A percentile compares a stretch with the other conserved stretches of the same genome.
Conservation (phyloP, 2,113 vertebrate species). For the Phaethon lepturus region DNA sequence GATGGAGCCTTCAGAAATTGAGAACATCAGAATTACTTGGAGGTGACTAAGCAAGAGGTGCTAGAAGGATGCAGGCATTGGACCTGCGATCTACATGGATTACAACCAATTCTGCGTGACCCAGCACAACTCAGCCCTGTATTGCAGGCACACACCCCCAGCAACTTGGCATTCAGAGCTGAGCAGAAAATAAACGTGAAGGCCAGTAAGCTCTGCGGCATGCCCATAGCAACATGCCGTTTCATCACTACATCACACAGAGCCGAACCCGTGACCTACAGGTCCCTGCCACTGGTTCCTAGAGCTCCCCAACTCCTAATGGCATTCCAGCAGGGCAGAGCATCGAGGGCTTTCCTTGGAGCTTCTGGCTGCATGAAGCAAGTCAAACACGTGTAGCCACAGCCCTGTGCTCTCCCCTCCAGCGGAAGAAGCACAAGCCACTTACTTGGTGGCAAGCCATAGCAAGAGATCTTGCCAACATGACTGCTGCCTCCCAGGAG, state of each 20-base stretch:
- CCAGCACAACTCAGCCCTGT: not conserved
- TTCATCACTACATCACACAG: not conserved
- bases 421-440: not conserved
- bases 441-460: not conserved
- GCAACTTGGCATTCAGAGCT: not conserved
- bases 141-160: not conserved
- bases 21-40: not conserved
- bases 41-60: not conserved
- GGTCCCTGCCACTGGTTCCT: not conserved
- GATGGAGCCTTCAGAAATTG: not conserved
- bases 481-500: not conserved
- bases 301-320: not conserved
- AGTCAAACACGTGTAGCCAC: not conserved
- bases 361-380: not conserved
- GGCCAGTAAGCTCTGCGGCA: not conserved
- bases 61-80: not conserved
- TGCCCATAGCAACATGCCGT: not conserved
- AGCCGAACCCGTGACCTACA: not conserved
- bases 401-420: not conserved
- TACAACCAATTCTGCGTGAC: accelerated
- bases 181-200: not conserved
- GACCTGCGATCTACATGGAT: not conserved
- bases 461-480: not conserved
- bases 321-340: not conserved
- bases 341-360: not conserved